A percentile compares a stretch with the other conserved stretches of the same genome.
Evolutionary conservation across 2,797 vertebrate species (phyloP).

Genomic region (Carapus acus): DNA sequence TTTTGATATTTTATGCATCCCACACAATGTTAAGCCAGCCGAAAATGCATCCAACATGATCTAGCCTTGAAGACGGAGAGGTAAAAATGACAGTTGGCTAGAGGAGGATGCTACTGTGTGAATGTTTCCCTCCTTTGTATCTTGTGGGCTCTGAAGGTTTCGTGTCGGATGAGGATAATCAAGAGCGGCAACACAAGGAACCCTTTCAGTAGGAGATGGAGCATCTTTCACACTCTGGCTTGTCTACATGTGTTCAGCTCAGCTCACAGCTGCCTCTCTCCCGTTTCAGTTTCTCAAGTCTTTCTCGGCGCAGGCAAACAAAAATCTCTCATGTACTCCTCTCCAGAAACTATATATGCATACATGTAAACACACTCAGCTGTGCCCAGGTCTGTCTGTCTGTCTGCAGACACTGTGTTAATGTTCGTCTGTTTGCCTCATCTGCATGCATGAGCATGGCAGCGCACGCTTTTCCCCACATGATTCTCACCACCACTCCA

Average conservation of each 20-base stretch:
- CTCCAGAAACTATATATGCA: slow-evolving; percentile 43
- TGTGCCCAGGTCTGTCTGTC: slow-evolving; percentile 72
- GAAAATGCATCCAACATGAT: no score
- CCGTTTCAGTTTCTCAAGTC: slow-evolving; percentile 56
- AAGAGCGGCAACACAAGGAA: slow-evolving; percentile 42
- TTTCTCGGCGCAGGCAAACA: slow-evolving; percentile 44
- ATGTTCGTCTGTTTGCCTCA: slow-evolving; percentile 52
- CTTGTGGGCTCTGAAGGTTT: slow-evolving; percentile 46
- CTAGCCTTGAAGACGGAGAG: no score
- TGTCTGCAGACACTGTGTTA: slow-evolving; percentile 70
- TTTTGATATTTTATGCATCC: background rate
- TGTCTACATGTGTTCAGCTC: slow-evolving; percentile 51
- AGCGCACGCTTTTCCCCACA: slow-evolving; percentile 33
- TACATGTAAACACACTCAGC: slow-evolving; percentile 59
- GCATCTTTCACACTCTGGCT: slow-evolving; percentile 86
- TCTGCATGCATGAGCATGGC: slow-evolving; percentile 60
- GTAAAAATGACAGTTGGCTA: background rate
- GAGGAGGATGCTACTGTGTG: slow-evolving; percentile 32
- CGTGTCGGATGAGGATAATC: slow-evolving; percentile 46
- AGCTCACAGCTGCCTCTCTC: slow-evolving; percentile 59
- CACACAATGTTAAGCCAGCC: no score
- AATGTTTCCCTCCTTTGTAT: slow-evolving; percentile 47
- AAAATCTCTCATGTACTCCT: slow-evolving; percentile 43
- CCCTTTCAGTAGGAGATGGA: slow-evolving; percentile 46
- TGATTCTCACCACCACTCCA: slow-evolving; percentile 44